Conservation (phyloP, 2,888 invertebrate genomes). For the Ichneumon xanthorius region DNA sequence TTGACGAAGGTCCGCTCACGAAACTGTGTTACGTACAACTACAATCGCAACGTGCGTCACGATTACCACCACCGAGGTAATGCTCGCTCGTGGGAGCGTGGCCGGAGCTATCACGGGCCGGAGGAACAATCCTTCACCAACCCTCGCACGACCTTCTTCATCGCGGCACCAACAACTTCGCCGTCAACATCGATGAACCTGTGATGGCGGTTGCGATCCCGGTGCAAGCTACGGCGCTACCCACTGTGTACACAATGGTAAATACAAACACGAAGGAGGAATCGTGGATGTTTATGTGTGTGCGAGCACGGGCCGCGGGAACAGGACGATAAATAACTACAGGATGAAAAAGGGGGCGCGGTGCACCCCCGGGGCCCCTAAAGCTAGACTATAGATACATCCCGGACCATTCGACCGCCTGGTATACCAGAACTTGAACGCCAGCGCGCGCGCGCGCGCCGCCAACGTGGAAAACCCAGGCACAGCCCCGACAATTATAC, state of each 20-base stretch:
- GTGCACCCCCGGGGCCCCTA: constrained; percentile 83
- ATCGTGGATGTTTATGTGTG: constrained; percentile 8
- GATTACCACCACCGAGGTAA: constrained; percentile 67
- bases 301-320: constrained; percentile 52
- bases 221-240: constrained; percentile 66
- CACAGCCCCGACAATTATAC: constrained; percentile 83
- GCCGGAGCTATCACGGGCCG: constrained; percentile 45
- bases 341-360: constrained; percentile 83
- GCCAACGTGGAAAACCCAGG: constrained; percentile 72
- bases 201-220: constrained; percentile 69
- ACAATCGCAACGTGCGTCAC: constrained; percentile 34
- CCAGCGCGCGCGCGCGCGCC: constrained; percentile 40
- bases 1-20: constrained; percentile 79
- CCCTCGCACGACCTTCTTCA: constrained; percentile 76
- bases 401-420: constrained; percentile 71
- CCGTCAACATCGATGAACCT: constrained; percentile 76
- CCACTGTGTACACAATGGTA: constrained; percentile 49
- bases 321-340: constrained; percentile 83
- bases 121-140: constrained; percentile 66
- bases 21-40: constrained; percentile 54
- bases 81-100: constrained; percentile 29
- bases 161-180: constrained; percentile 69
- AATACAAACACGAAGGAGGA: constrained; percentile 43
- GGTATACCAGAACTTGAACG: constrained; percentile 62
- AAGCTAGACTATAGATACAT: constrained; percentile 80